Percentiles rank a stretch among this genome's conserved stretches.
These are phyloP conservation scores for Chrysina gloriosa DNA, from an alignment of 2,888 invertebrate species.

Conservation along the genomic window DNA sequence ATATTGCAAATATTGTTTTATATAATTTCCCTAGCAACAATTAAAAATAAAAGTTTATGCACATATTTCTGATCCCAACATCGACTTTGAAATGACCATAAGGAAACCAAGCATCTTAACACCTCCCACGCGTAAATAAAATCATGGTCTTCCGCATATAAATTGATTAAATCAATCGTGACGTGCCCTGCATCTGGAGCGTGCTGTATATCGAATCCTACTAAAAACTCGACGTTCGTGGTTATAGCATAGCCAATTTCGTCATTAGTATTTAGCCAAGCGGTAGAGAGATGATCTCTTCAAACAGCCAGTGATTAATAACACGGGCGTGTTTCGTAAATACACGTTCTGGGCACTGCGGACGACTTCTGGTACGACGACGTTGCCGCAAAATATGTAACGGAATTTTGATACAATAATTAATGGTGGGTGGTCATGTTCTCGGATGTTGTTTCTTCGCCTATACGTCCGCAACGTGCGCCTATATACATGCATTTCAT, in stretches of 20 bases:
- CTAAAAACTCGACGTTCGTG: neutral
- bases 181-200: conserved; percentile 1
- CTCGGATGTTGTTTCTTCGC: conserved; percentile 26
- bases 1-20: too few relatives aligned
- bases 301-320: conserved; percentile 25
- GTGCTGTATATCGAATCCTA: conserved; percentile 16
- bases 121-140: too few relatives aligned
- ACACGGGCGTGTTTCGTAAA: conserved; percentile 24
- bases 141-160: neutral
- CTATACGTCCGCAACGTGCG: neutral
- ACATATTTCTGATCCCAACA: too few relatives aligned
- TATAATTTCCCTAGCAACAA: too few relatives aligned
- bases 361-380: conserved; percentile 21
- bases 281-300: conserved; percentile 21
- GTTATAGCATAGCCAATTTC: conserved; percentile 14
- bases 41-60: too few relatives aligned
- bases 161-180: conserved; percentile 10
- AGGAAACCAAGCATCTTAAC: too few relatives aligned
- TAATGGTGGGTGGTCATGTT: conserved; percentile 36
- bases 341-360: conserved; percentile 15
- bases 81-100: too few relatives aligned
- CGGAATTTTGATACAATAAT: conserved; percentile 36
- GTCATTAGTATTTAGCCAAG: conserved; percentile 23
- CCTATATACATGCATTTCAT: neutral
- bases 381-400: conserved; percentile 33